Evolutionary conservation across 2,113 vertebrate genomes (phyloP).

Genomic region (Sciurus niger): DNA sequence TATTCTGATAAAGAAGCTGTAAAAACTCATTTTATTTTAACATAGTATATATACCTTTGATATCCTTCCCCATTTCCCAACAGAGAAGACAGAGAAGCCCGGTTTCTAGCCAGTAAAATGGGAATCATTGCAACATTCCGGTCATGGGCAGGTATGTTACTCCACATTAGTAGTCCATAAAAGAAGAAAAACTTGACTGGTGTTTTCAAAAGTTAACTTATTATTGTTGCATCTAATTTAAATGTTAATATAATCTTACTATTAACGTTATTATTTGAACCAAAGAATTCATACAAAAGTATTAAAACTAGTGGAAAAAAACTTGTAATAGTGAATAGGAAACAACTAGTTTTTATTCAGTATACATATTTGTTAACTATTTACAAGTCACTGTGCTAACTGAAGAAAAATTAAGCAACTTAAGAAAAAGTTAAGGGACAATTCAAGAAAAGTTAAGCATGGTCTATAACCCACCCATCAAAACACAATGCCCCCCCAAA

Average conservation of each 20-base stretch:
- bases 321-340: background rate
- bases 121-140: constrained; percentile 98
- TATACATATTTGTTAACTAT: background rate
- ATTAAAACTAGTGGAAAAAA: constrained; percentile 40
- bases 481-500: background rate
- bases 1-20: background rate
- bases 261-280: constrained; percentile 29
- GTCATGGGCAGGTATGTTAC: constrained; percentile 96
- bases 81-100: constrained; percentile 98
- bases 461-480: background rate
- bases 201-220: background rate
- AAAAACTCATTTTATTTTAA: constrained; percentile 57
- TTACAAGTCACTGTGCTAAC: constrained; percentile 27
- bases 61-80: background rate
- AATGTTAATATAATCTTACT: background rate
- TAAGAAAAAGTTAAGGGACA: background rate
- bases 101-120: constrained; percentile 98
- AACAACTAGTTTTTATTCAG: background rate
- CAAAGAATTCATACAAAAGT: constrained; percentile 21
- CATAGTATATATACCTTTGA: constrained; percentile 54
- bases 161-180: background rate
- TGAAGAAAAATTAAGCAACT: background rate
- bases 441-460: constrained; percentile 35
- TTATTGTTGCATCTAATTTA: background rate
- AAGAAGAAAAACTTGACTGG: constrained; percentile 5